Conservation (phyloP, 2,113 vertebrate genomes). For the Myiozetetes cayanensis region DNA sequence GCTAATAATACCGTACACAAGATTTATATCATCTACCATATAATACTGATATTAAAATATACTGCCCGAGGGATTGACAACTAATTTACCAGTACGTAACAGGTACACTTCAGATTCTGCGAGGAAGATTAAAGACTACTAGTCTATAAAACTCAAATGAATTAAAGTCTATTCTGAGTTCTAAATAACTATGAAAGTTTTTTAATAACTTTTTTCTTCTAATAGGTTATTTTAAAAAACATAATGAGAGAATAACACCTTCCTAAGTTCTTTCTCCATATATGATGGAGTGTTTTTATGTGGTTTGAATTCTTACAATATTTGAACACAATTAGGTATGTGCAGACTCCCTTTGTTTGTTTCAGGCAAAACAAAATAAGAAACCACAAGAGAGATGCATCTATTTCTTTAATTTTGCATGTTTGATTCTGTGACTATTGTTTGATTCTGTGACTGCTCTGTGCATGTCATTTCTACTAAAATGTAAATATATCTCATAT, state of each 20-base stretch:
- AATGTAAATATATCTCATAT: neutral
- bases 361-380: neutral
- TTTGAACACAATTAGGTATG: neutral
- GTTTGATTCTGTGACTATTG: neutral
- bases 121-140: conserved; percentile 74
- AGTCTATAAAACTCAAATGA: conserved; percentile 74
- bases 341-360: neutral
- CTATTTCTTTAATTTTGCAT: neutral
- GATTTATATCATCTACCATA: conserved; percentile 80
- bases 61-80: conserved; percentile 81
- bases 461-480: neutral
- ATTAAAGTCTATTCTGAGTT: conserved; percentile 60
- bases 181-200: conserved; percentile 56
- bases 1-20: conserved; percentile 81
- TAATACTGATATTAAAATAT: conserved; percentile 83
- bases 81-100: conserved; percentile 78
- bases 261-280: neutral
- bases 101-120: conserved; percentile 75
- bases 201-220: conserved; percentile 34
- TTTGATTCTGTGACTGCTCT: neutral
- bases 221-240: conserved; percentile 27
- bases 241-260: neutral
- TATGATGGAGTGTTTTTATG: neutral
- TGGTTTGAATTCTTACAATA: neutral
- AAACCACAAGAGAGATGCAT: neutral